phyloP scores from a whole-genome alignment of 2,797 vertebrate species.

The Eulemur mongoz region DNA sequence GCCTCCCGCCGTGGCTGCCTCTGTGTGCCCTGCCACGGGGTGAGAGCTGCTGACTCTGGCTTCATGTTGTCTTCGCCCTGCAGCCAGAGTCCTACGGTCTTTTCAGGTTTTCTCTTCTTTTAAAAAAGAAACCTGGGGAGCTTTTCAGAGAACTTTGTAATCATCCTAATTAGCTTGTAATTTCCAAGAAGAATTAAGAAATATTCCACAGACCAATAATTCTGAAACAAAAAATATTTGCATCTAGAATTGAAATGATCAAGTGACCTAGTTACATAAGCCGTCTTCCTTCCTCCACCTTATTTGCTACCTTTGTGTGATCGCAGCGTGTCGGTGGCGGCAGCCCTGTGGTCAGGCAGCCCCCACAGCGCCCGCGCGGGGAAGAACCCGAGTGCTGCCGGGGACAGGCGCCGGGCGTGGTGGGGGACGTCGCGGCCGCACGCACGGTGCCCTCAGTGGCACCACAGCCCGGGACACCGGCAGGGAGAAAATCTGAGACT shows the following conservation, averaged over 20 bases:
- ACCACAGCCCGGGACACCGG: too few species aligned
- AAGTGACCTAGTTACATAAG: slow-evolving; percentile 75
- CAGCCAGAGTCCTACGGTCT: neutral
- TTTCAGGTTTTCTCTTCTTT: neutral
- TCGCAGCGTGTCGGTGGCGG: neutral
- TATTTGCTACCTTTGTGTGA: neutral
- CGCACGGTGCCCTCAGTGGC: too few species aligned
- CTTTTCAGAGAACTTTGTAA: slow-evolving; percentile 16
- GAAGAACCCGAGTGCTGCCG: too few species aligned
- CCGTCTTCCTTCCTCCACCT: slow-evolving; percentile 43
- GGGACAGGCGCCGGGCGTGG: too few species aligned
- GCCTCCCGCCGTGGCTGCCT: accelerated
- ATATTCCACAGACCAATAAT: slow-evolving; percentile 55
- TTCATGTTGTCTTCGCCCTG: too few species aligned
- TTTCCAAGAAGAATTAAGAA: slow-evolving; percentile 68
- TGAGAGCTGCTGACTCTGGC: too few species aligned
- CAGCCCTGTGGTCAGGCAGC: neutral
- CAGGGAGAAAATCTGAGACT: accelerated
- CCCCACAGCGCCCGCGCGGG: neutral
- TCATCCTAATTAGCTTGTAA: neutral
- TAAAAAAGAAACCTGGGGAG: neutral
- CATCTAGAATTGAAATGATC: slow-evolving; percentile 46
- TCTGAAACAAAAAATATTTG: slow-evolving; percentile 59
- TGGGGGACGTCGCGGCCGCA: too few species aligned
- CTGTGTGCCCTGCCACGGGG: neutral